Evolutionary conservation across 2,888 invertebrate species (phyloP), one percentile per base, ranked within the genome.

Genomic region (Aleiodes leptofemur): DNA sequence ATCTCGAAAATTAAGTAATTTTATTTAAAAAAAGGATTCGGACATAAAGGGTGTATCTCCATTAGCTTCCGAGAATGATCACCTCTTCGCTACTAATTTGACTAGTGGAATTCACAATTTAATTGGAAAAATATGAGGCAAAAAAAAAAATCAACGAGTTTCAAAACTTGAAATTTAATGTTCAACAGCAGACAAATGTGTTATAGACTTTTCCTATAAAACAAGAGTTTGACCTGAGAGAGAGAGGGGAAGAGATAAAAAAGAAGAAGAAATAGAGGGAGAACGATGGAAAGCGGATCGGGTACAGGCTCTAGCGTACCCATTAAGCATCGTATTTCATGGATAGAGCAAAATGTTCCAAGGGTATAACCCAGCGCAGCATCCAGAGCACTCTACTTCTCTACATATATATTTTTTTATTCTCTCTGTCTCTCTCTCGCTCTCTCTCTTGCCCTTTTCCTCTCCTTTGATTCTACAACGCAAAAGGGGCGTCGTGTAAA

Each of bases 271-370:
- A 43, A 43, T 43, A 43, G 43, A 43, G 43, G 43, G 64, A 48
- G 38, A 23, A 38, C 34, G 64, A 64, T 64, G 64, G 64, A 64
- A 48, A 64, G 48, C 64, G 64, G 64, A 64, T 64, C 64, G 48
- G 64, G 64, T 64, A 64, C 64, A 64, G 64, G 64, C 43, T 48
- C 64, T 23, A 64, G 75, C 75, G 71, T 71, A 69, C 82, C 83
- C 83, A 85, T 85, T 84, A 82, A 83, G 83, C 82, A 79, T 85
- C 83, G 80, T 79, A 80, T 84, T 85, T 83, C 83, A 83, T 78
- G 68, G 69, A 72, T 64, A 64, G 72, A 69, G 50, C 59, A 64
- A 73, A 74, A 57, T 74, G 61, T 74, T 51, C 23, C 68, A 29
- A 53, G 72, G 66, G 48, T 56, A 38, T 64, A 73, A 72, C 48